Percentiles rank a stretch among this genome's conserved stretches.
phyloP scores from a whole-genome alignment of 2,113 vertebrate species.

The Rafetus swinhoei region DNA sequence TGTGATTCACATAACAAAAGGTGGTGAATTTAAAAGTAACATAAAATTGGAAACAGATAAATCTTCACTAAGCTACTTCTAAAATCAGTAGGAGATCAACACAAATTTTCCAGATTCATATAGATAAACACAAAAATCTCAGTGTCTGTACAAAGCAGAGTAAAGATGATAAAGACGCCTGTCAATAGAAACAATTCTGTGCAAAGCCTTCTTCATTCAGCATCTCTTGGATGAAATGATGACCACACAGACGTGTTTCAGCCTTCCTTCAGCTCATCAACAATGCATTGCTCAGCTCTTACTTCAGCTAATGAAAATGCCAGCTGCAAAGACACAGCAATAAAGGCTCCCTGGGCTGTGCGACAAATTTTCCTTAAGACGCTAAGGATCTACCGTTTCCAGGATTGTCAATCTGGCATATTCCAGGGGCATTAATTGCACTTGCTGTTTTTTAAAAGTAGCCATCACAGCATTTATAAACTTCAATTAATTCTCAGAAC shows the following conservation, averaged over 20 bases:
- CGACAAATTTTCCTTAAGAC: background rate
- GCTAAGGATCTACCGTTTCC: background rate
- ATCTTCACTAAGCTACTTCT: background rate
- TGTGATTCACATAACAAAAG: background rate
- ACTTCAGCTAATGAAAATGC: background rate
- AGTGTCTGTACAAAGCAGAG: background rate
- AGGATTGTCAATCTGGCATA: background rate
- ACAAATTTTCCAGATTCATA: background rate
- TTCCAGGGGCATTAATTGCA: background rate
- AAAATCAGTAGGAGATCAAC: background rate
- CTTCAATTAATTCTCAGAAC: background rate
- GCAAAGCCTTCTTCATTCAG: background rate
- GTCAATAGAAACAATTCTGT: background rate
- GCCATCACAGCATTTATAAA: background rate
- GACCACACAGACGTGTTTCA: conserved; percentile 8
- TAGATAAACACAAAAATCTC: background rate
- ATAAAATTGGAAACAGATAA: background rate
- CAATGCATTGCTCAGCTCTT: background rate
- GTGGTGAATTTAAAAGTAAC: background rate
- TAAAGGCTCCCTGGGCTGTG: background rate
- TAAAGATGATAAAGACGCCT: background rate
- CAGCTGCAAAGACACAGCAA: background rate
- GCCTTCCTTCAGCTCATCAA: background rate
- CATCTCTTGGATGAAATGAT: background rate
- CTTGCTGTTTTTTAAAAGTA: background rate